Base-by-base conservation (phyloP, 92 coral and sea anemone genomes). In the Palythoa caribaeorum region DNA sequence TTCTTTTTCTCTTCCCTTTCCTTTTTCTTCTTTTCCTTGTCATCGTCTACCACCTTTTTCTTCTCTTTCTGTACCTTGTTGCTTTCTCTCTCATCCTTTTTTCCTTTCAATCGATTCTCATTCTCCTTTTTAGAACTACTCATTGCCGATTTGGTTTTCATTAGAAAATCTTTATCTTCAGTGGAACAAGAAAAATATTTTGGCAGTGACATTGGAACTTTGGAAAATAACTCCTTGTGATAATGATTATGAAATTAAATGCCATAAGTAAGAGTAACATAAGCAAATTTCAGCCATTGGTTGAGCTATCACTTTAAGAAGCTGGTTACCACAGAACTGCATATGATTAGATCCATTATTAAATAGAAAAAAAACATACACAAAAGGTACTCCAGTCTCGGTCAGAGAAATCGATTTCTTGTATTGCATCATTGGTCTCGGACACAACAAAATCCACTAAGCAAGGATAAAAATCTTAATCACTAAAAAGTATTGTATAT, bases 11-110 rank as follows among this genome's bases (percentile, higher is more conserved):
- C 72, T n/a, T 66, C 72, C 13, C 38, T 66, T n/a, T 65, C 71
- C n/a, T 65, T 65, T n/a, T 65, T 66, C 72, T 66, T 66, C 6
- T 19, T 66, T 66, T 66, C 72, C 37, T 66, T 66, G 36, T 66
- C 72, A 66, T 3, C 72, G n/a, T 66, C 37, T 17, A 66, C 72
- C 72, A 66, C 72, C 72, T 1, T 35, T 66, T 66, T 66, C 37
- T 66, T 19, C 36, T 66, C 72, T 3, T 66, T 66, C 9, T 10
- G 16, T 12, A 3, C 15, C 72, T 28, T 66, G 17, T 66, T 66
- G 17, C 69, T 62, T 62, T 62, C 20, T 66, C 19, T 19, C 36
- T 28, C 28, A 36, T 66, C 19, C 19, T 9, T 11, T 11, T 68
- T 68, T 1, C 19, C 36, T 28, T 28, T 28, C 28, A 28, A 28